phyloP scores from a whole-genome alignment of 2,797 vertebrate genomes.

The Gadopsis marmoratus region DNA sequence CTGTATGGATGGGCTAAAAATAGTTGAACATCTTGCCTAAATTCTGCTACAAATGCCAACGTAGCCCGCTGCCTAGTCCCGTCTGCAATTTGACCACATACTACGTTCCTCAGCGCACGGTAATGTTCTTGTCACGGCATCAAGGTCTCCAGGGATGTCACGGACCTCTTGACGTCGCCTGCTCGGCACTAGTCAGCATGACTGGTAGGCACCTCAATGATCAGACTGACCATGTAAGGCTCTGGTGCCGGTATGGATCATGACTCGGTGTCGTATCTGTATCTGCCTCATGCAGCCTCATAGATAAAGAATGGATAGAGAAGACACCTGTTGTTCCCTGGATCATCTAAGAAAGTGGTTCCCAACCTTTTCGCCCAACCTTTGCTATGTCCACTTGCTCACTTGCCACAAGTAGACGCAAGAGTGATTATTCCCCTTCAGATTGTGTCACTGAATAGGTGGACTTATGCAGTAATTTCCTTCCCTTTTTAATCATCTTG shows the following conservation, averaged over 20 bases:
- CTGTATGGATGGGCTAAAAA: not conserved
- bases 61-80: not conserved
- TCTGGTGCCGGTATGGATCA: slow-evolving; percentile 40
- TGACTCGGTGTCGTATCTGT: slow-evolving; percentile 66
- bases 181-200: slow-evolving; percentile 46
- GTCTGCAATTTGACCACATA: not conserved
- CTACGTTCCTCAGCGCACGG: not conserved
- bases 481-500: not conserved
- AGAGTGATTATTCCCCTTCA: not conserved
- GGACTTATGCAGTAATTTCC: not conserved
- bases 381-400: not conserved
- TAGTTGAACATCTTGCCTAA: not conserved
- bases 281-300: slow-evolving; percentile 31
- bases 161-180: slow-evolving; percentile 51
- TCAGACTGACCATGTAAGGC: slow-evolving; percentile 53
- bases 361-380: not conserved
- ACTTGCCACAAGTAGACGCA: not conserved
- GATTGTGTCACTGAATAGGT: not conserved
- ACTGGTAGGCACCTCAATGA: slow-evolving; percentile 29
- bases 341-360: not conserved
- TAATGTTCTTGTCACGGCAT: slow-evolving; percentile 59
- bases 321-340: slow-evolving; percentile 48
- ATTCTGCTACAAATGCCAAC: not conserved
- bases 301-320: slow-evolving; percentile 31
- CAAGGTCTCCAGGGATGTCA: slow-evolving; percentile 65